Percentiles rank a stretch among this genome's conserved stretches.
These are phyloP conservation scores for Chymomyza amoena DNA, from an alignment of 2,888 invertebrate genomes.

Conservation along the genomic window DNA sequence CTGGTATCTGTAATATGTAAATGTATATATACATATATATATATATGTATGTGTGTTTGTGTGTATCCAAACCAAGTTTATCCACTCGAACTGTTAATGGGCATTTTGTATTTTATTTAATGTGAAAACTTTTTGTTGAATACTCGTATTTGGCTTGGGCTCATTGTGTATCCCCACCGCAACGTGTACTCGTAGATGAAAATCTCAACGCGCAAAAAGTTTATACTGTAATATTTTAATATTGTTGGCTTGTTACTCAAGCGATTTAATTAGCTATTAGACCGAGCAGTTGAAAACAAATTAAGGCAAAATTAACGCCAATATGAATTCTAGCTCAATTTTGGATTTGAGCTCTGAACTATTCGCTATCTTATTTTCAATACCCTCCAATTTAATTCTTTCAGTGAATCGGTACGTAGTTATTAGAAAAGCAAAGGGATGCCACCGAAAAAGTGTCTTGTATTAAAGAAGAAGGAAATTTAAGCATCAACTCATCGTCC, in stretches of 20 bases:
- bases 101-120: constrained; percentile 75
- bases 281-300: constrained; percentile 63
- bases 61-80: constrained; percentile 68
- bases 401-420: background rate
- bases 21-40: background rate
- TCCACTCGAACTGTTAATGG: constrained; percentile 74
- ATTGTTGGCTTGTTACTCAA: constrained; percentile 68
- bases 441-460: background rate
- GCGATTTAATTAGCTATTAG: constrained; percentile 72
- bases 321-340: background rate
- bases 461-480: background rate
- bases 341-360: background rate
- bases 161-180: constrained; percentile 29
- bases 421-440: background rate
- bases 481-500: background rate
- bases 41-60: constrained; percentile 24
- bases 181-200: constrained; percentile 32
- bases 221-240: constrained; percentile 72
- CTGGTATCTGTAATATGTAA: constrained; percentile 10
- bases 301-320: constrained; percentile 47
- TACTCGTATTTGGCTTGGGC: constrained; percentile 40
- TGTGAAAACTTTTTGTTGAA: constrained; percentile 70
- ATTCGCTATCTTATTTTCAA: background rate
- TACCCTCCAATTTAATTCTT: no score
- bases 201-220: constrained; percentile 61